These are phyloP conservation scores for Drosophila cracens DNA, from an alignment of 2,888 invertebrate genomes.

Conservation along the genomic window DNA sequence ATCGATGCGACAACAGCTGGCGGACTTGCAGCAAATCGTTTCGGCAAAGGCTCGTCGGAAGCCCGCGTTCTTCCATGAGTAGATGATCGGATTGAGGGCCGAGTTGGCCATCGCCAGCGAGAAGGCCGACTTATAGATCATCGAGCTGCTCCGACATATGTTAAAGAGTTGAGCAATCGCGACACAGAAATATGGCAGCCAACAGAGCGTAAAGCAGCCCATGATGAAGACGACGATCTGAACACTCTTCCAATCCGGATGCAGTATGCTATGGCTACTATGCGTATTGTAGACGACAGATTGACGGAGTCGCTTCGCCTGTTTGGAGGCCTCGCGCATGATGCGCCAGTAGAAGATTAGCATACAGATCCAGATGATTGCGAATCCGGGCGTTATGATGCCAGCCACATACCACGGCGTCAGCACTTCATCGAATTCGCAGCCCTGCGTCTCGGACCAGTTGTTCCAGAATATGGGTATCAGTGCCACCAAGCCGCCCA, in stretches of 20 bases:
- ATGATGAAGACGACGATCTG: constrained; percentile 92
- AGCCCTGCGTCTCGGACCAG: constrained; percentile 87
- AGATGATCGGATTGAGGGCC: constrained; percentile 92
- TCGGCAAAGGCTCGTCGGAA: constrained; percentile 90
- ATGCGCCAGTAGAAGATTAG: constrained; percentile 91
- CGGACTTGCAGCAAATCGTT: constrained; percentile 87
- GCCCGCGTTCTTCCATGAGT: constrained; percentile 93
- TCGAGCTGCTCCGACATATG: constrained; percentile 86
- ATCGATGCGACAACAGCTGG: constrained; percentile 61
- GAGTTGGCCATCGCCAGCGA: constrained; percentile 92
- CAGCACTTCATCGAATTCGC: constrained; percentile 89
- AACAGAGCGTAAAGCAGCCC: constrained; percentile 92
- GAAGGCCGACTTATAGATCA: constrained; percentile 88
- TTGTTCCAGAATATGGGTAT: constrained; percentile 92
- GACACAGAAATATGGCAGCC: constrained; percentile 92
- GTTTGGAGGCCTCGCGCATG: constrained; percentile 91
- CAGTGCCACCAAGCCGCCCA: constrained; percentile 88
- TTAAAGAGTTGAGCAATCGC: constrained; percentile 88
- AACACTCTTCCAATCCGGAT: constrained; percentile 90
- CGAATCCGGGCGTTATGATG: constrained; percentile 89
- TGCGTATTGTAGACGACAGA: constrained; percentile 87
- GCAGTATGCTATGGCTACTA: constrained; percentile 56
- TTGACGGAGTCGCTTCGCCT: constrained; percentile 89
- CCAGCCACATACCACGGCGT: constrained; percentile 85
- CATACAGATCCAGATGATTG: constrained; percentile 91